phyloP scores from a whole-genome alignment of 2,888 invertebrate genomes.

The Acanthosoma haemorrhoidale region DNA sequence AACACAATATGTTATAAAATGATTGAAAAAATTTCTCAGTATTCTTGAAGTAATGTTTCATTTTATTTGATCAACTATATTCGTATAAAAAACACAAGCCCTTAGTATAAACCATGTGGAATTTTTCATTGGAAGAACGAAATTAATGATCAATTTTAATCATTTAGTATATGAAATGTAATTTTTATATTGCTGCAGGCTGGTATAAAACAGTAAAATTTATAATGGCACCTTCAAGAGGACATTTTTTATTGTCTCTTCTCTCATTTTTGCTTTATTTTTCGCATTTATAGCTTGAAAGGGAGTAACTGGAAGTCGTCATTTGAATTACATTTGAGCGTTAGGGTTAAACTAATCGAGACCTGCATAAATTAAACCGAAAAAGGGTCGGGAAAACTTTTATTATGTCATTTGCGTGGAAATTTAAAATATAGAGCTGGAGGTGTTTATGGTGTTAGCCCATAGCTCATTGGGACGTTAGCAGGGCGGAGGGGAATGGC shows the following conservation, averaged over 20 bases:
- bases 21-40: no score
- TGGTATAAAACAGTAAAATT: no score
- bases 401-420: slow-evolving; percentile 29
- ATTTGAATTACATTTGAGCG: background rate
- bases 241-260: background rate
- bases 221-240: background rate
- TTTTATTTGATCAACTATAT: no score
- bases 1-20: no score
- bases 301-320: slow-evolving; percentile 9
- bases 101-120: no score
- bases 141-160: no score
- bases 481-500: background rate
- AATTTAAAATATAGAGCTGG: slow-evolving; percentile 25
- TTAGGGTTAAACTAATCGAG: slow-evolving; percentile 8
- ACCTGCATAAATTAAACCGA: slow-evolving; percentile 23
- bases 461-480: slow-evolving; percentile 22
- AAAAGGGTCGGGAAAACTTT: background rate
- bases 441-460: slow-evolving; percentile 31
- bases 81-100: no score
- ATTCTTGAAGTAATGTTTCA: no score
- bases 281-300: background rate
- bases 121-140: no score
- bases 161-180: no score
- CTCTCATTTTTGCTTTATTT: background rate
- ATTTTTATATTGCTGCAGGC: background rate